Base-by-base conservation (phyloP, 2,888 invertebrate species). In the Ichneumoninae sp. region DNA sequence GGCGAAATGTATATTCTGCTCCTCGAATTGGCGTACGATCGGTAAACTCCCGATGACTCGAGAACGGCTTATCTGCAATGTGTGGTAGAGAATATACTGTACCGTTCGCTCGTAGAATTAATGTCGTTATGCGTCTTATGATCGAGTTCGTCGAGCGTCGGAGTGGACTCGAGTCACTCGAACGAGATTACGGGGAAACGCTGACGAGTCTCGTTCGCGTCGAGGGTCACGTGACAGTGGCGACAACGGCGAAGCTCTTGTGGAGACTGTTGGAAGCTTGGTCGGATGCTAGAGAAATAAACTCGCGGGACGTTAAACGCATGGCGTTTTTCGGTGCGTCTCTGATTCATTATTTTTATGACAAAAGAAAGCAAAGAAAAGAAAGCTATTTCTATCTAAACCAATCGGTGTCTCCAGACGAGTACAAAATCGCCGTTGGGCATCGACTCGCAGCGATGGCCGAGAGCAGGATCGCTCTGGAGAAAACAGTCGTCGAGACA, bases 11-110 rank as follows among this genome's bases (percentile, higher is more conserved):
- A 91, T 80, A 89, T 91, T 86, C 87, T 90, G 76, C 90, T 90
- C 30, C 80, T 91, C 80, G 91, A 91, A 85, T 85, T 91, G 82
- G 89, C 90, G 84, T 91, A 91, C 85, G 91, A 91, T 89, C 90
- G 91, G 91, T 91, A 86, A 74, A 36, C 69, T 66, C 10, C 22
- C 50, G 8, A 47, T 44, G 44, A 22, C 44, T 30, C 54, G 74
- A 40, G 7, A 30, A 60, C 30, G 22, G 16, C 10, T 60, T 16
- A 26, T 60, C 19, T 30, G 16, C 40, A 6, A 50, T 81, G 8
- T 13, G 36, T 5, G 26, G 54, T 19, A 60, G 13, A 3, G 4
- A 60, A 26, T 26, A 30, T 36, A 50, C 54, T 52, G 13, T 44
- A 4, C 44, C 10, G 4, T 54, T 36, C 22, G 30, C 57, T 54